These are phyloP conservation scores for Protodeltote pygarga DNA, from an alignment of 2,888 invertebrate species.

Conservation along the genomic window DNA sequence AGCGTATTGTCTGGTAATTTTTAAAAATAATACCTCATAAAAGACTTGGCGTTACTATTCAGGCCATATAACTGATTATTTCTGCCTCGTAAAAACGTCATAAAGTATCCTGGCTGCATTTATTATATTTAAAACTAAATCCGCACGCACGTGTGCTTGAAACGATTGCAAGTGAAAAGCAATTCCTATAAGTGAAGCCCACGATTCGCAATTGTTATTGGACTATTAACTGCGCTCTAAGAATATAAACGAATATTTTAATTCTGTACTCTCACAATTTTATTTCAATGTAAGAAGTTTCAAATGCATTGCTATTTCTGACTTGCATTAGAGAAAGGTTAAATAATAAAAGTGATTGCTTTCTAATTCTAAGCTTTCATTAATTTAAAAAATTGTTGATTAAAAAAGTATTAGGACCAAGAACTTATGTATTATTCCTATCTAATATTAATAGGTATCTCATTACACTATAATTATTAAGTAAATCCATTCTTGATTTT, in stretches of 20 bases:
- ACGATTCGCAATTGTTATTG: slow-evolving; percentile 24
- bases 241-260: slow-evolving; percentile 38
- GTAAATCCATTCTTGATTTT: too few relatives aligned
- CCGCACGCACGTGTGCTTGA: not conserved
- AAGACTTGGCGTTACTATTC: too few relatives aligned
- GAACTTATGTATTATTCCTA: too few relatives aligned
- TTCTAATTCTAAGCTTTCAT: not conserved
- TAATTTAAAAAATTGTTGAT: too few relatives aligned
- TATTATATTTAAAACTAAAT: slow-evolving; percentile 1
- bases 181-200: slow-evolving; percentile 10
- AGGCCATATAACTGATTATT: not conserved
- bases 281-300: slow-evolving; percentile 3
- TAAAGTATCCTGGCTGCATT: slow-evolving; percentile 1
- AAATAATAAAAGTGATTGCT: not conserved
- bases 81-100: not conserved
- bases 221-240: slow-evolving; percentile 25
- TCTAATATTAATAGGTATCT: not conserved
- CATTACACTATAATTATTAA: not conserved
- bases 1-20: too few relatives aligned
- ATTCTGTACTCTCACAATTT: slow-evolving; percentile 13
- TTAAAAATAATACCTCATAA: too few relatives aligned
- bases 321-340: slow-evolving; percentile 1
- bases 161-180: slow-evolving; percentile 16
- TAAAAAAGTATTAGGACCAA: too few relatives aligned
- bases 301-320: slow-evolving; percentile 8